Conservation (phyloP, 2,888 invertebrate genomes). For the Alentia gelatinosa region DNA sequence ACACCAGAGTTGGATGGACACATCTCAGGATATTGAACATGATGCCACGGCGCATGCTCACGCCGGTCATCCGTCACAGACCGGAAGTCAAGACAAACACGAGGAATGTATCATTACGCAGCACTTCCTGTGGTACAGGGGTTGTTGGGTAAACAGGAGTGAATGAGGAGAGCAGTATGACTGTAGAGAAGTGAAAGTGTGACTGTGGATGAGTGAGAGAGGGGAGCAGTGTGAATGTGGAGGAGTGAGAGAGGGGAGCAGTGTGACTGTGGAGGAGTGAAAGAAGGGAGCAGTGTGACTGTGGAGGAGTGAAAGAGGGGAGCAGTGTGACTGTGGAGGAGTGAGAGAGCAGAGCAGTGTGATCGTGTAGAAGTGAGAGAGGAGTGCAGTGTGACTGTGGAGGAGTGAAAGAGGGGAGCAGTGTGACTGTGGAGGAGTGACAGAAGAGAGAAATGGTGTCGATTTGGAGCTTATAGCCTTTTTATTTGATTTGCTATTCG, state of each 20-base stretch:
- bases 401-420: not conserved
- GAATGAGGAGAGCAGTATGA: not conserved
- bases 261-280: too few species aligned
- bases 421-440: not conserved
- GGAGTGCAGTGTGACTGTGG: too few species aligned
- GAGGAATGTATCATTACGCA: not conserved
- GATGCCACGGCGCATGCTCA: not conserved
- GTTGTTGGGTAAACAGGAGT: not conserved
- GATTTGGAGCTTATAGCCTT: too few species aligned
- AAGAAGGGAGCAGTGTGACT: too few species aligned
- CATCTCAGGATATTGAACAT: conserved; percentile 2
- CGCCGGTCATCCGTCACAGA: conserved; percentile 14
- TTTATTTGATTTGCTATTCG: too few species aligned
- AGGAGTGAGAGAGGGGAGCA: too few species aligned
- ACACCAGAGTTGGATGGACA: conserved; percentile 12
- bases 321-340: too few species aligned
- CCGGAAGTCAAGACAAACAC: not conserved
- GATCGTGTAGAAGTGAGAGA: too few species aligned
- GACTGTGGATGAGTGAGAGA: not conserved
- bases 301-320: too few species aligned
- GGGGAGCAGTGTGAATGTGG: too few species aligned
- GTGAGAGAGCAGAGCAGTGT: too few species aligned
- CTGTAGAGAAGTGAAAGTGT: not conserved
- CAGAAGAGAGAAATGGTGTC: not conserved
- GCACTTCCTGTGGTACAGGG: not conserved